Base-by-base conservation (phyloP, 2,888 invertebrate genomes). In the Sylvicola fuscatus region DNA sequence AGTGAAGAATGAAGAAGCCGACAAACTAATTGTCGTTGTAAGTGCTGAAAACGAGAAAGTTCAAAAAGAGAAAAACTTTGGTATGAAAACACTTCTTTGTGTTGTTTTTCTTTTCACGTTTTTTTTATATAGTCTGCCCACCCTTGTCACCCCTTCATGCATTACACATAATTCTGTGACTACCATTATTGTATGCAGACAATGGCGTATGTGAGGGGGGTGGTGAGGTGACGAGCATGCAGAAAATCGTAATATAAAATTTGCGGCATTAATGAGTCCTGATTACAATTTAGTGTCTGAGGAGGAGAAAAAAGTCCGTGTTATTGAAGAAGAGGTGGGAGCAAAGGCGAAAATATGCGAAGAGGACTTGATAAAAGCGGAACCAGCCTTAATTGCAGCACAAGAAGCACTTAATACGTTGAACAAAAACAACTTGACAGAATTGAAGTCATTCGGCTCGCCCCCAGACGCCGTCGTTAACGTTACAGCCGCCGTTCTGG, bases 391-490 rank as follows among this genome's bases (percentile, higher is more conserved):
- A 15, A 51, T 76, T 14, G 89, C 89, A 10, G 92, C 93, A 0
- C 80, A 84, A 51, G 86, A 79, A 46, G 92, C 93, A 7, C 59
- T 93, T 34, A 81, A 92, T 50, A 92, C 92, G 0, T 58, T 93
- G 15, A 90, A 93, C 51, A 93, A 93, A 62, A 79, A 74, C 49
- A 93, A 93, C 54, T 59, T 93, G 43, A 92, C 92, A 0, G 93
- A 95, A 60, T 58, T 93, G 50, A 92, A 92, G 53, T 87, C 92
- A 0, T 92, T 93, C 54, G 86, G 87, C 1, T 73, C 84, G 3
- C 93, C 93, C 3, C 87, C 89, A 1, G 73, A 76, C 30, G 84
- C 86, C 36, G 92, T 92, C 0, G 77, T 82, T 1, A 80, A 73
- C 46, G 90, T 92, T 0, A 72, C 75, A 7, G 78, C 83, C 2